Percentiles rank a stretch among this genome's conserved stretches.
phyloP scores from a whole-genome alignment of 2,797 vertebrate species.

The Chaetophractus vellerosus region DNA sequence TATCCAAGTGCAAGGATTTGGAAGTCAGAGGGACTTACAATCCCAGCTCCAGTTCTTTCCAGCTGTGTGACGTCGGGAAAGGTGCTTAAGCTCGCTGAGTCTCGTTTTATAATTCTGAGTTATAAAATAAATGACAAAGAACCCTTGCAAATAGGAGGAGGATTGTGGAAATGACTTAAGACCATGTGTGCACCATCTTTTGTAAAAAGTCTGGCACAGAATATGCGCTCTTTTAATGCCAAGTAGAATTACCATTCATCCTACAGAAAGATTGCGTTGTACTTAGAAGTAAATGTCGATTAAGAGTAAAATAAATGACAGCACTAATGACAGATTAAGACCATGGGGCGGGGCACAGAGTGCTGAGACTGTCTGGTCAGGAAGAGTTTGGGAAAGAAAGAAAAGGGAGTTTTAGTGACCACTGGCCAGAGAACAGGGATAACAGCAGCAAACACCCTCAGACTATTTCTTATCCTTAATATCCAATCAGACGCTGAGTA shows the following conservation, averaged over 20 bases:
- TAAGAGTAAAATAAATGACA: constrained; percentile 43
- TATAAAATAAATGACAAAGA: neutral
- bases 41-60: neutral
- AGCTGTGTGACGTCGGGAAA: neutral
- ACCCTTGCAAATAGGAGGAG: neutral
- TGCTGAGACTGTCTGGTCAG: accelerated
- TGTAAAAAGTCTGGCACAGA: neutral
- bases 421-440: neutral
- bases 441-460: accelerated
- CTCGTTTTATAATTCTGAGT: neutral
- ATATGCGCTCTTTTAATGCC: neutral
- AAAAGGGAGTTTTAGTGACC: neutral
- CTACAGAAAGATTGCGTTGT: neutral
- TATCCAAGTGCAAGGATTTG: neutral
- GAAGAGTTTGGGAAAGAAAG: neutral
- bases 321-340: neutral
- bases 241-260: constrained; percentile 13
- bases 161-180: constrained; percentile 17
- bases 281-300: constrained; percentile 36
- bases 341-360: neutral
- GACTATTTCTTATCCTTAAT: neutral
- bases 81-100: neutral
- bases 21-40: neutral
- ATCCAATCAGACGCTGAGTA: neutral
- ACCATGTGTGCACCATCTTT: neutral